A percentile compares a stretch with the other conserved stretches of the same genome.
Conservation (phyloP, 2,797 vertebrate genomes). For the Setipinna tenuifilis region DNA sequence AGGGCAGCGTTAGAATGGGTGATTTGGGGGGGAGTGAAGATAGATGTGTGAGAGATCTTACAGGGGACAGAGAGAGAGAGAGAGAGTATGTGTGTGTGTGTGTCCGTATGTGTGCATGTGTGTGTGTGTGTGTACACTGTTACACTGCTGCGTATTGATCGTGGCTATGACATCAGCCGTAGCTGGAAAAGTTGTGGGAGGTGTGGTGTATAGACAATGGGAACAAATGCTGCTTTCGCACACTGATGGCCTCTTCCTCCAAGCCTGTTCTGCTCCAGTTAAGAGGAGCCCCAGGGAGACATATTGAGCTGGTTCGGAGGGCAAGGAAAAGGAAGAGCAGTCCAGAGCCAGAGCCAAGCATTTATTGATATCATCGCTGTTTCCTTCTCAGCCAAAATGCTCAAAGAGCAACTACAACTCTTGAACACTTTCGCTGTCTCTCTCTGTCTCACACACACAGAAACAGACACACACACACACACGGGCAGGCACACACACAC, state of each 20-base stretch:
- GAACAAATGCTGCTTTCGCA: slow-evolving; percentile 42
- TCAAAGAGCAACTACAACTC: slow-evolving; percentile 32
- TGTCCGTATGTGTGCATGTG: not conserved
- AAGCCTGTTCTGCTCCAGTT: not conserved
- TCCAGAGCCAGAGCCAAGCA: slow-evolving; percentile 16
- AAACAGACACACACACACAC: too few species aligned
- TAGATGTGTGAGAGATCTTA: not conserved
- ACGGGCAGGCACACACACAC: too few species aligned
- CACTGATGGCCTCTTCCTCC: not conserved
- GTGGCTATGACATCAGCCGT: slow-evolving; percentile 51
- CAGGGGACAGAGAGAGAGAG: too few species aligned
- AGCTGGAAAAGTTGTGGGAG: slow-evolving; percentile 51
- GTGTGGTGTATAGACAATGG: slow-evolving; percentile 42
- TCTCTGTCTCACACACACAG: not conserved
- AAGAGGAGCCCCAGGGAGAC: slow-evolving; percentile 36
- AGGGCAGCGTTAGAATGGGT: too few species aligned
- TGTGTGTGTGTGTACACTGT: not conserved
- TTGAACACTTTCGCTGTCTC: not conserved
- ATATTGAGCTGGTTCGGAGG: not conserved
- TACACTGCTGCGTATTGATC: slow-evolving; percentile 34
- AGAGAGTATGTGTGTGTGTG: slow-evolving; percentile 26
- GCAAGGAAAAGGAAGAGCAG: not conserved
- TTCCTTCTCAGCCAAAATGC: slow-evolving; percentile 25
- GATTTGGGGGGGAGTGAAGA: too few species aligned
- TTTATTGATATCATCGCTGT: slow-evolving; percentile 46